A percentile compares a stretch with the other conserved stretches of the same genome.
These are phyloP conservation scores for Xiphophorus hellerii DNA, from an alignment of 2,113 vertebrate species.

Conservation along the genomic window DNA sequence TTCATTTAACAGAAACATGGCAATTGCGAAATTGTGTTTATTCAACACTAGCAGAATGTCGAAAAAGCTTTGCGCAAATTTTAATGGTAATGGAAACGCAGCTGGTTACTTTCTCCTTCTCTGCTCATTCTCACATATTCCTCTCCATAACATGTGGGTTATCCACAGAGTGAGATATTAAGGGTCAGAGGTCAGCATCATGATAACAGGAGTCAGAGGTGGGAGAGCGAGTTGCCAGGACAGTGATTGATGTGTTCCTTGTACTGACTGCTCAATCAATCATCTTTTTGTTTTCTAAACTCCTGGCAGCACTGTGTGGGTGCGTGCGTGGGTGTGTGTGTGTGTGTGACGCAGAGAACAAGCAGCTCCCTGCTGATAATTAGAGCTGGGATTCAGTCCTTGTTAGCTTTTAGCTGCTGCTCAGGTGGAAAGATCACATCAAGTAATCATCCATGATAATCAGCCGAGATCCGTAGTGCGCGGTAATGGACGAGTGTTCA, in stretches of 20 bases:
- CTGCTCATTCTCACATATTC: not conserved
- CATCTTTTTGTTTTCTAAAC: not conserved
- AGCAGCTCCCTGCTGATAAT: conserved; percentile 52
- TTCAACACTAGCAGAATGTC: too few species aligned
- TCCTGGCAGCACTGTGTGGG: not conserved
- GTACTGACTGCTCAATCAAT: not conserved
- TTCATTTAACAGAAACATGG: too few species aligned
- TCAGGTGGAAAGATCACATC: conserved; percentile 75
- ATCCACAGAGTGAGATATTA: conserved; percentile 7
- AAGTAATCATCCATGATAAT: conserved; percentile 74
- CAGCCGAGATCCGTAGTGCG: conserved; percentile 20
- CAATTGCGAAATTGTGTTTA: too few species aligned
- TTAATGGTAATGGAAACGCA: too few species aligned
- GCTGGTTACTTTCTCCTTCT: not conserved
- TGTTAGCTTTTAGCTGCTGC: conserved; percentile 64
- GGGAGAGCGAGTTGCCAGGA: not conserved
- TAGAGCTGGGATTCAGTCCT: conserved; percentile 62
- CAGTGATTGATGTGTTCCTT: not conserved
- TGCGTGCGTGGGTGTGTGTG: not conserved
- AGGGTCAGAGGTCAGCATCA: conserved; percentile 30
- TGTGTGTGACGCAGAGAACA: conserved; percentile 1
- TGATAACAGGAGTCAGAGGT: conserved; percentile 28
- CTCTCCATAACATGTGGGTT: not conserved
- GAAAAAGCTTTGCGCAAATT: too few species aligned
- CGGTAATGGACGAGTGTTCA: conserved; percentile 17